phyloP scores from a whole-genome alignment of 92 coral and sea anemone genomes.

The Siderastrea radians region DNA sequence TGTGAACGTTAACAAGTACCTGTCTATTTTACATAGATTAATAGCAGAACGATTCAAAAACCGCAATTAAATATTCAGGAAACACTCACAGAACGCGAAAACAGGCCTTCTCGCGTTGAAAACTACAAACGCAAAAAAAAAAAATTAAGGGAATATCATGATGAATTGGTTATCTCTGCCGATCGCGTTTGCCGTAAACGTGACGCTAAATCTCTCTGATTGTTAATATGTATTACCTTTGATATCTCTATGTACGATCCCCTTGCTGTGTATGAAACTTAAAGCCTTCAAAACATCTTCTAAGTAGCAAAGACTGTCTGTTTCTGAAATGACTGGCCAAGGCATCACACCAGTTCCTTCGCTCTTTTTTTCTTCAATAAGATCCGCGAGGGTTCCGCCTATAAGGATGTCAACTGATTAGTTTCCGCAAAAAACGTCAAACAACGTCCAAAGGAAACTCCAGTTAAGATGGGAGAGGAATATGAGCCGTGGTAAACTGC shows the following conservation, averaged over 20 bases:
- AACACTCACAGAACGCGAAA: no score
- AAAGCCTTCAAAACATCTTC: slow-evolving; percentile 64
- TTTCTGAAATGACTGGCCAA: slow-evolving; percentile 18
- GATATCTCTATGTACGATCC: slow-evolving; percentile 74
- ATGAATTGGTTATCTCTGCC: no score
- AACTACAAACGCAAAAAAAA: no score
- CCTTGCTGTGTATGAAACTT: slow-evolving; percentile 64
- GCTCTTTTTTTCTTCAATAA: neutral
- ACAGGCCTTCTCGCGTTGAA: no score
- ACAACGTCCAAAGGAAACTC: no score
- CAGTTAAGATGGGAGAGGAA: no score
- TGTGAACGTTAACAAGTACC: no score
- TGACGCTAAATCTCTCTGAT: no score
- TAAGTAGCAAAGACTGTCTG: slow-evolving; percentile 16
- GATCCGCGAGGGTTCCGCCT: slow-evolving; percentile 58
- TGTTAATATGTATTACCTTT: slow-evolving; percentile 46
- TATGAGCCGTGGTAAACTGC: no score
- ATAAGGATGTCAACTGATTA: neutral
- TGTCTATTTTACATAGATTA: no score
- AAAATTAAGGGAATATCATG: neutral
- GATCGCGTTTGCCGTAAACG: neutral
- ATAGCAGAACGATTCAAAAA: neutral
- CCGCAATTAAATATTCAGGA: no score
- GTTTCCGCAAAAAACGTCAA: neutral
- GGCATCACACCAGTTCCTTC: neutral